Evolutionary conservation across 2,113 vertebrate genomes (phyloP).

Genomic region (Psilopogon haemacephalus): DNA sequence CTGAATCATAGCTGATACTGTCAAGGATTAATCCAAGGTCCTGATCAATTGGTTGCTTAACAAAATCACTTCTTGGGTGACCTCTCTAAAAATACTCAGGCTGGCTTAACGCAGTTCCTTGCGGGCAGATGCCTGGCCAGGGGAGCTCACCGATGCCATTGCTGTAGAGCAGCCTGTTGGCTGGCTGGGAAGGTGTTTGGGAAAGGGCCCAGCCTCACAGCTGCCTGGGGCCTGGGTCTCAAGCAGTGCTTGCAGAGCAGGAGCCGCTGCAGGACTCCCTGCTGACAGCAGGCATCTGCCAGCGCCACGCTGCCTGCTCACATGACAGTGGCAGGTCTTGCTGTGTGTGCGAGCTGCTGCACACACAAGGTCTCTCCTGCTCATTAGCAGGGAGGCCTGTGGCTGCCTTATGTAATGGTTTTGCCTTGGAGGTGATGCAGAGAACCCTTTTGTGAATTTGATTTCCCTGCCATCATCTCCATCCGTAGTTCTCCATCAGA

Average conservation of each 20-base stretch:
- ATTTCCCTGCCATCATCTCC: not conserved
- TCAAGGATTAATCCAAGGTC: not conserved
- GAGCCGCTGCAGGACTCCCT: not conserved
- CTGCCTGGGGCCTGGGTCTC: not conserved
- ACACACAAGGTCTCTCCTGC: not conserved
- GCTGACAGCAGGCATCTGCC: not conserved
- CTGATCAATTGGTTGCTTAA: not conserved
- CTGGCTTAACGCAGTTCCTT: not conserved
- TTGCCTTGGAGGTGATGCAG: not conserved
- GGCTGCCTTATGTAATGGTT: not conserved
- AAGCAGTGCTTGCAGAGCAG: not conserved
- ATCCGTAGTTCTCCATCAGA: not conserved
- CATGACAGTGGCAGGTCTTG: not conserved
- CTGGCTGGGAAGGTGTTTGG: not conserved
- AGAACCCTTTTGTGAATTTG: not conserved
- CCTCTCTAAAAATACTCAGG: not conserved
- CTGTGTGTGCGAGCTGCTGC: not conserved
- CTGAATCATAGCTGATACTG: not conserved
- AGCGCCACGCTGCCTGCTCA: not conserved
- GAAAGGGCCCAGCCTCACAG: not conserved
- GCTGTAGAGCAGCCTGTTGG: not conserved
- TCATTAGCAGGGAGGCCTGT: not conserved
- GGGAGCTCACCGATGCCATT: accelerated
- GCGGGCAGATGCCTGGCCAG: accelerated
- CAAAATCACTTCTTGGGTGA: not conserved